Conservation (phyloP, 1,140 invertebrate species). For the Caerostris darwini region DNA sequence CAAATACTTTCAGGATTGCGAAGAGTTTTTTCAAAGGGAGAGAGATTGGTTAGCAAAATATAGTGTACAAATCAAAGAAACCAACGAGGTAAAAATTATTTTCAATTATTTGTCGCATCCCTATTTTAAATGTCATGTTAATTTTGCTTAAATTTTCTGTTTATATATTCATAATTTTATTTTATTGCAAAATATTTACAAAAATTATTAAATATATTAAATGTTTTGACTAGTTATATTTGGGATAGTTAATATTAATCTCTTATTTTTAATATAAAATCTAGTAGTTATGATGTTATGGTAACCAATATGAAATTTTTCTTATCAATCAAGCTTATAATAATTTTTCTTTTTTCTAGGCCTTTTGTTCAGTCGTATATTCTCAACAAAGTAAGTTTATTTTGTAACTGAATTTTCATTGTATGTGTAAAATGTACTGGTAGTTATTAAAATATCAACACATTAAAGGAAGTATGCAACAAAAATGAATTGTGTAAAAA, state of each 20-base stretch:
- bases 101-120: not conserved
- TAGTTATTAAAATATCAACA: no score
- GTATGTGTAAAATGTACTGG: no score
- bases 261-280: no score
- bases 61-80: conserved; percentile 80
- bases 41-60: conserved; percentile 82
- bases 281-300: no score
- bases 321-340: not conserved
- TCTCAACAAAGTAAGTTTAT: conserved; percentile 81
- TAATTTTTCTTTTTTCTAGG: conserved; percentile 79
- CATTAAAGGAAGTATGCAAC: no score
- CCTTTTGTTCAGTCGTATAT: conserved; percentile 81
- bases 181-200: no score
- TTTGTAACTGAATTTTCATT: not conserved
- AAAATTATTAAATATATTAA: no score
- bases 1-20: conserved; percentile 81
- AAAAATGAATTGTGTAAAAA: no score
- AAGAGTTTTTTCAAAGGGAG: conserved; percentile 83
- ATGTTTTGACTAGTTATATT: no score
- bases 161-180: not conserved
- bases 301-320: no score
- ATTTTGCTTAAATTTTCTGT: not conserved
- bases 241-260: no score
- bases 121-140: not conserved
- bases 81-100: conserved; percentile 76